Evolutionary conservation across 2,888 invertebrate species (phyloP).

Genomic region (Melolontha melolontha): DNA sequence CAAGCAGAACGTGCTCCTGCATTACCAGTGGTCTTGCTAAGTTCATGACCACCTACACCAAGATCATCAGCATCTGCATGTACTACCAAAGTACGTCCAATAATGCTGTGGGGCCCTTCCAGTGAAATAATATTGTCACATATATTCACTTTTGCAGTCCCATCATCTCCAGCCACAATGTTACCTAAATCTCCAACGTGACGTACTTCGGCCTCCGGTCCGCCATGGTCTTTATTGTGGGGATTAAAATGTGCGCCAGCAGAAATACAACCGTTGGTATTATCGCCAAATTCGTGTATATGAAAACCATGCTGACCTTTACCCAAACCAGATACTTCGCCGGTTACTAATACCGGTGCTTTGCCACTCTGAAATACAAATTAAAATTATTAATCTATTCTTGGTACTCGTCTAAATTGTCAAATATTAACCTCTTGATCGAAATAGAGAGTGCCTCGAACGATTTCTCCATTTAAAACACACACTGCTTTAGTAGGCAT

Average conservation of each 20-base stretch:
- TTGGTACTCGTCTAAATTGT: background rate
- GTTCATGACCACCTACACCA: constrained; percentile 91
- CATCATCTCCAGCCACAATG: constrained; percentile 74
- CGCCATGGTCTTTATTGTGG: constrained; percentile 82
- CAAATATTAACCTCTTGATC: constrained; percentile 72
- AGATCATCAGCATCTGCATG: constrained; percentile 95
- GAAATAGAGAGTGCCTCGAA: constrained; percentile 84
- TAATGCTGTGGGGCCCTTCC: constrained; percentile 78
- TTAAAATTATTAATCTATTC: background rate
- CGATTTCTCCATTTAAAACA: constrained; percentile 84
- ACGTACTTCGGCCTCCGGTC: constrained; percentile 77
- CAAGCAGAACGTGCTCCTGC: constrained; percentile 92
- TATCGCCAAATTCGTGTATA: constrained; percentile 96
- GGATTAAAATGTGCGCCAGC: constrained; percentile 97
- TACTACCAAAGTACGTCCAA: constrained; percentile 89
- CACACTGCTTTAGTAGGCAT: constrained; percentile 85
- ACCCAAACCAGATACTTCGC: constrained; percentile 82
- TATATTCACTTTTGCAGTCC: constrained; percentile 76
- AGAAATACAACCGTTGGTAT: constrained; percentile 95
- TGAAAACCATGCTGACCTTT: constrained; percentile 92
- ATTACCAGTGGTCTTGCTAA: constrained; percentile 94
- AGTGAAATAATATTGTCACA: constrained; percentile 75
- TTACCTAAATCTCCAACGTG: constrained; percentile 95
- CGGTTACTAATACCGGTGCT: constrained; percentile 82
- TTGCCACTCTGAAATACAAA: constrained; percentile 65